A percentile compares a stretch with the other conserved stretches of the same genome.
These are phyloP conservation scores for Hemistola chrysoprasaria DNA, from an alignment of 2,888 invertebrate species.

Conservation along the genomic window DNA sequence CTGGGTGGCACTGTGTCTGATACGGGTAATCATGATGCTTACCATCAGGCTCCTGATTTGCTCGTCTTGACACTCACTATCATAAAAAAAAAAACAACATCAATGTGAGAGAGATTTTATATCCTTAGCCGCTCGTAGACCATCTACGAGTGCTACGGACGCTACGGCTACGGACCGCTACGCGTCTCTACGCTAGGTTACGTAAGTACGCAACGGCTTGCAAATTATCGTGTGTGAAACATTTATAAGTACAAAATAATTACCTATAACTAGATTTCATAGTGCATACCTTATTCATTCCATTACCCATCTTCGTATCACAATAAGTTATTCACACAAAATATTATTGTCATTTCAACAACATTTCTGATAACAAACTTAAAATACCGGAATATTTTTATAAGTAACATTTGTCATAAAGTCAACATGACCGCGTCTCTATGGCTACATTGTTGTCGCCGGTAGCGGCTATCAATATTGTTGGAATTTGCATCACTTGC, in stretches of 20 bases:
- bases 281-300: conserved; percentile 92
- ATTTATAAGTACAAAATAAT: conserved; percentile 15
- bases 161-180: conserved; percentile 42
- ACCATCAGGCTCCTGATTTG: too few relatives aligned
- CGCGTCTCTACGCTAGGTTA: conserved; percentile 46
- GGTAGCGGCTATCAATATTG: too few relatives aligned
- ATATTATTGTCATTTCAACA: conserved; percentile 54
- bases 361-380: conserved; percentile 37
- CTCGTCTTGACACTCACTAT: too few relatives aligned
- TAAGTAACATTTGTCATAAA: conserved; percentile 58
- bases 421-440: conserved; percentile 73
- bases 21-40: too few relatives aligned
- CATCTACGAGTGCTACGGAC: conserved; percentile 27
- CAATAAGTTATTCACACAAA: conserved; percentile 43
- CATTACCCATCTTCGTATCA: conserved; percentile 87
- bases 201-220: conserved; percentile 47
- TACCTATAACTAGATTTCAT: conserved; percentile 3
- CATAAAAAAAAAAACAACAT: too few relatives aligned
- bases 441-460: conserved; percentile 80
- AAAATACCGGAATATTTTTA: too few relatives aligned
- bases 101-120: too few relatives aligned
- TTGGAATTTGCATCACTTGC: too few relatives aligned
- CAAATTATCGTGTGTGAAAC: conserved; percentile 27
- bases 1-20: too few relatives aligned
- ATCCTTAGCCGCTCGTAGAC: conserved; percentile 3